Conservation (phyloP, 2,888 invertebrate species). For the Sisyra nigra region DNA sequence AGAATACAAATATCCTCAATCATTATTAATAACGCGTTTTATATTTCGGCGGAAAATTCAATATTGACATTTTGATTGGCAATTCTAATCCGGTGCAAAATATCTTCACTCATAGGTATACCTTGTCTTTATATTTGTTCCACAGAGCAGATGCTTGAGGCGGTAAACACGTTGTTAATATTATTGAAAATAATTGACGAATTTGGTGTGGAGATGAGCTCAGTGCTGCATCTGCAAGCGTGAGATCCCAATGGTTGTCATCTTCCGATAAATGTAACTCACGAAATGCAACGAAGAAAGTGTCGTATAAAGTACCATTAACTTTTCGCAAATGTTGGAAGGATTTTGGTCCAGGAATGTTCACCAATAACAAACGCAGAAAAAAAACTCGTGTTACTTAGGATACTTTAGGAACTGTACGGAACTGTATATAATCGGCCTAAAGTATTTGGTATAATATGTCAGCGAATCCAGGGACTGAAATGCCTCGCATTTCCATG, state of each 20-base stretch:
- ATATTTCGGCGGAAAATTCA: conserved; percentile 15
- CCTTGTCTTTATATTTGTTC: conserved; percentile 11
- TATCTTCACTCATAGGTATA: conserved; percentile 3
- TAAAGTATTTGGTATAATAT: conserved; percentile 3
- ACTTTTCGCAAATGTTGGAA: conserved; percentile 14
- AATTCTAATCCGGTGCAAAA: conserved; percentile 16
- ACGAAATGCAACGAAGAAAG: conserved; percentile 12
- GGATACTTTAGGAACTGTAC: no score
- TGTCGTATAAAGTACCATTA: conserved; percentile 5
- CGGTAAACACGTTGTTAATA: conserved; percentile 17
- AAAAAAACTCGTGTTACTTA: conserved; percentile 9
- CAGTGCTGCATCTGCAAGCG: conserved; percentile 14
- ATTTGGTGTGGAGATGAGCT: conserved; percentile 15
- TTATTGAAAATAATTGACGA: conserved; percentile 18
- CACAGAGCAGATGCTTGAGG: conserved; percentile 16
- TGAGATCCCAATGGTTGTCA: conserved; percentile 14
- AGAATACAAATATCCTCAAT: conserved; percentile 13
- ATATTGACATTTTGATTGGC: conserved; percentile 12
- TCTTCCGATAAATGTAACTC: conserved; percentile 16
- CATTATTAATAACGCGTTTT: conserved; percentile 17
- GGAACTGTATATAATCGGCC: conserved; percentile 9
- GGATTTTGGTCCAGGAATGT: conserved; percentile 14
- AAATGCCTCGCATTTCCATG: no score
- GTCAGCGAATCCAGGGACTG: no score
- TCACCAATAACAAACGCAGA: conserved; percentile 10